These are phyloP conservation scores for Acleris emargana DNA, from an alignment of 2,888 invertebrate species.

Conservation along the genomic window DNA sequence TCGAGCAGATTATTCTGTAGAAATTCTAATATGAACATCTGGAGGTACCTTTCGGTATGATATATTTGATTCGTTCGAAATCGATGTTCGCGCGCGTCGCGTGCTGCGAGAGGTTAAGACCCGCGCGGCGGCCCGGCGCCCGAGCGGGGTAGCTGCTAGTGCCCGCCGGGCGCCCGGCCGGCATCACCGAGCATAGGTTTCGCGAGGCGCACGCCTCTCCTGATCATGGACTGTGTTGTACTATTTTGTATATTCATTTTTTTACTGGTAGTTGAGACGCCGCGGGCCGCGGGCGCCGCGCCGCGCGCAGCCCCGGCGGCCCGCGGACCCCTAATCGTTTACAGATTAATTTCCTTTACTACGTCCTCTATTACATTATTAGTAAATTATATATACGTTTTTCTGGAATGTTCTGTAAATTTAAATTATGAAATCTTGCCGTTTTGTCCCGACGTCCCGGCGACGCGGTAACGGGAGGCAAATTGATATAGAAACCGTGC, in stretches of 20 bases:
- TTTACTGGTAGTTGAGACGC: slow-evolving; percentile 33
- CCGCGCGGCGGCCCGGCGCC: too few species aligned
- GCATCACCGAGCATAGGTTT: neutral
- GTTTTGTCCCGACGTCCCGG: neutral
- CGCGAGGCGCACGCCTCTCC: slow-evolving; percentile 25
- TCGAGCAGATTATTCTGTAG: too few species aligned
- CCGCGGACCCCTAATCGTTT: slow-evolving; percentile 19
- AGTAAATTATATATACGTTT: slow-evolving; percentile 17
- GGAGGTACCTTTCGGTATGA: slow-evolving; percentile 6
- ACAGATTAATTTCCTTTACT: slow-evolving; percentile 11
- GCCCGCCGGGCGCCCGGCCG: neutral
- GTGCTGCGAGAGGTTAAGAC: too few species aligned
- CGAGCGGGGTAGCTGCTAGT: too few species aligned
- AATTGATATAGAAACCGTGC: neutral
- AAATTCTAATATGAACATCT: neutral
- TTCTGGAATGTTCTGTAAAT: slow-evolving; percentile 31
- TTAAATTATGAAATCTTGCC: slow-evolving; percentile 1
- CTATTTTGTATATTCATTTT: slow-evolving; percentile 48
- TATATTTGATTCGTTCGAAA: slow-evolving; percentile 4
- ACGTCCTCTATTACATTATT: slow-evolving; percentile 12
- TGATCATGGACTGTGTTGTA: slow-evolving; percentile 43
- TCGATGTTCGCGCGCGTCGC: slow-evolving; percentile 3
- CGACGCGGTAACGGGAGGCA: neutral
- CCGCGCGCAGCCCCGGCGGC: neutral
- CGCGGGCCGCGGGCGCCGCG: slow-evolving; percentile 35